A percentile compares a stretch with the other conserved stretches of the same genome.
phyloP scores from a whole-genome alignment of 23 tunicate species.

The Clavelina lepadiformis region DNA sequence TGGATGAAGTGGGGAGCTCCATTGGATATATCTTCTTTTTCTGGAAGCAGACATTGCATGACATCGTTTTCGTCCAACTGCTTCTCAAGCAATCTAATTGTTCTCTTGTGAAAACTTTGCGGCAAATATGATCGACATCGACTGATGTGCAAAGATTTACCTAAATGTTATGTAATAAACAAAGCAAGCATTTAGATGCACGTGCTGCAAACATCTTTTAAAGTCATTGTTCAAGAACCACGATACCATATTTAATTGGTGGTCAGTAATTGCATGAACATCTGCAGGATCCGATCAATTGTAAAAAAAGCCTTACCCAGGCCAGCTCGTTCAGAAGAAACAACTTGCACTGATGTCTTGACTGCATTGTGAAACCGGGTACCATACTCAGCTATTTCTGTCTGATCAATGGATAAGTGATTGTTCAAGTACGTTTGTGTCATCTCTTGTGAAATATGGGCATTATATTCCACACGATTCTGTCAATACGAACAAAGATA shows the following conservation, averaged over 20 bases:
- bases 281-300: background rate
- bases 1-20: slow-evolving; percentile 32
- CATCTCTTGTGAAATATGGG: slow-evolving; percentile 6
- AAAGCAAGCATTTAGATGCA: background rate
- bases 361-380: background rate
- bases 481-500: slow-evolving; percentile 4
- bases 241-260: no score
- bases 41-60: slow-evolving; percentile 1
- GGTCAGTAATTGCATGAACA: no score
- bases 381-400: background rate
- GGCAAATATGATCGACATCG: slow-evolving; percentile 8
- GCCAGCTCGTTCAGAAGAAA: slow-evolving; percentile 48
- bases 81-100: slow-evolving; percentile 1
- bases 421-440: slow-evolving; percentile 25
- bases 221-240: no score
- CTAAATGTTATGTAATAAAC: background rate
- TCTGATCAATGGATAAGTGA: slow-evolving; percentile 14
- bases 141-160: slow-evolving; percentile 51
- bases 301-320: slow-evolving; percentile 16
- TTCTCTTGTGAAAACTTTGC: background rate
- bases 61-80: slow-evolving; percentile 4
- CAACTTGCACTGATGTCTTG: slow-evolving; percentile 19
- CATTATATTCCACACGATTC: slow-evolving; percentile 44
- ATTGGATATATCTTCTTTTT: no score
- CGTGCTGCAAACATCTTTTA: no score